Percentiles rank a stretch among this genome's conserved stretches.
Conservation (phyloP, 2,797 vertebrate genomes). For the Acipenser ruthenus region DNA sequence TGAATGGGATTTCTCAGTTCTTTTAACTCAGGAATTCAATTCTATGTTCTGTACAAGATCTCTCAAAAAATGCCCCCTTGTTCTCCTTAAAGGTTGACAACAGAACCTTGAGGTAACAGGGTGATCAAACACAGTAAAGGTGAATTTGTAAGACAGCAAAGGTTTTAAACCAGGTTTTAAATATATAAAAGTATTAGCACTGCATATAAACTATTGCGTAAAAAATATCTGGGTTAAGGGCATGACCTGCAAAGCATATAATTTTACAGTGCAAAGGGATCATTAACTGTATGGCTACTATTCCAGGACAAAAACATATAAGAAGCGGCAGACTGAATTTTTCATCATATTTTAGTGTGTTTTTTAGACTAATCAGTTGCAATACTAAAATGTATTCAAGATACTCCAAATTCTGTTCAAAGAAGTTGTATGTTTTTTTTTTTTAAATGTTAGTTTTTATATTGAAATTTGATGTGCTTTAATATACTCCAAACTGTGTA, state of each 20-base stretch:
- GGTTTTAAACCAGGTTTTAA: slow-evolving; percentile 59
- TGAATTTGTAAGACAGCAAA: slow-evolving; percentile 45
- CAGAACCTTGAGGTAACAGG: slow-evolving; percentile 57
- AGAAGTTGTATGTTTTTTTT: too few species aligned
- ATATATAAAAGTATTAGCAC: slow-evolving; percentile 56
- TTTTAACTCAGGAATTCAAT: slow-evolving; percentile 23
- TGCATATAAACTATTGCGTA: slow-evolving; percentile 43
- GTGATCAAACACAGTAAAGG: slow-evolving; percentile 57
- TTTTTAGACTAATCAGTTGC: too few species aligned
- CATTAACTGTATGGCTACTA: slow-evolving; percentile 28
- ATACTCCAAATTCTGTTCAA: too few species aligned
- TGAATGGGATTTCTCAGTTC: slow-evolving; percentile 33
- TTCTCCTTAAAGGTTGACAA: slow-evolving; percentile 38
- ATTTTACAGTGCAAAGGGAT: slow-evolving; percentile 33
- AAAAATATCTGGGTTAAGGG: slow-evolving; percentile 29
- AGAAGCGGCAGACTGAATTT: too few species aligned
- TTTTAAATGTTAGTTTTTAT: too few species aligned
- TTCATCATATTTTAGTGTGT: too few species aligned
- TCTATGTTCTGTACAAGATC: slow-evolving; percentile 31
- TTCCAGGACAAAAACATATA: neutral
- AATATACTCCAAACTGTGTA: too few species aligned
- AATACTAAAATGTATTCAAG: too few species aligned
- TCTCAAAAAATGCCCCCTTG: slow-evolving; percentile 31
- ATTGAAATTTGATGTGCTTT: too few species aligned
- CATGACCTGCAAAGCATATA: slow-evolving; percentile 52